These are phyloP conservation scores for Penaeus monodon DNA, from an alignment of 2,888 invertebrate genomes.

Conservation along the genomic window DNA sequence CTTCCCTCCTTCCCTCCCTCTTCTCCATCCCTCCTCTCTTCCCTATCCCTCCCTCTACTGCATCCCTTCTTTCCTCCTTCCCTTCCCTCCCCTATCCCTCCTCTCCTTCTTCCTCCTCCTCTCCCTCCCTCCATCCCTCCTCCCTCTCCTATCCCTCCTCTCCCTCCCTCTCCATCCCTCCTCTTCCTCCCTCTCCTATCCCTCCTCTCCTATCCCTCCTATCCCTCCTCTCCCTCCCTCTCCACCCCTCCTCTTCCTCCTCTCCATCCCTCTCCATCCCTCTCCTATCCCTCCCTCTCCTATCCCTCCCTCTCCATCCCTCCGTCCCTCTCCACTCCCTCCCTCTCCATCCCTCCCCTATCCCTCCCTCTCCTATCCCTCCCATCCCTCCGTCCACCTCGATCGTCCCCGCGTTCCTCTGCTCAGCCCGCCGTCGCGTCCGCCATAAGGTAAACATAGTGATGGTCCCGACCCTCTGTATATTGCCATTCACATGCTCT, in stretches of 20 bases:
- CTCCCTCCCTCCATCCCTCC: background rate
- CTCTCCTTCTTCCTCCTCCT: background rate
- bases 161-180: background rate
- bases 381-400: background rate
- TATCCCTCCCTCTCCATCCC: background rate
- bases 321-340: too few species aligned
- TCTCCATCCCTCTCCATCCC: too few species aligned
- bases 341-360: background rate
- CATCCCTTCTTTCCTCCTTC: background rate
- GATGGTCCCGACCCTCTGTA: background rate
- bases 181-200: too few species aligned
- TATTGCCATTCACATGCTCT: slow-evolving; percentile 27
- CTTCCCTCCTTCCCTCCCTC: background rate
- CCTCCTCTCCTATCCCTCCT: background rate
- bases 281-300: background rate
- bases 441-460: slow-evolving; percentile 28
- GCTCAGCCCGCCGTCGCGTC: slow-evolving; percentile 9
- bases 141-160: too few species aligned
- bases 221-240: too few species aligned
- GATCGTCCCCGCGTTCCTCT: slow-evolving; percentile 26
- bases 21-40: background rate
- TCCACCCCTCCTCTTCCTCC: too few species aligned
- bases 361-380: background rate
- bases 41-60: background rate
- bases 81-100: background rate